Percentiles rank a stretch among this genome's conserved stretches.
These are phyloP conservation scores for Lasioglossum lativentre DNA, from an alignment of 2,888 invertebrate species.

Conservation along the genomic window DNA sequence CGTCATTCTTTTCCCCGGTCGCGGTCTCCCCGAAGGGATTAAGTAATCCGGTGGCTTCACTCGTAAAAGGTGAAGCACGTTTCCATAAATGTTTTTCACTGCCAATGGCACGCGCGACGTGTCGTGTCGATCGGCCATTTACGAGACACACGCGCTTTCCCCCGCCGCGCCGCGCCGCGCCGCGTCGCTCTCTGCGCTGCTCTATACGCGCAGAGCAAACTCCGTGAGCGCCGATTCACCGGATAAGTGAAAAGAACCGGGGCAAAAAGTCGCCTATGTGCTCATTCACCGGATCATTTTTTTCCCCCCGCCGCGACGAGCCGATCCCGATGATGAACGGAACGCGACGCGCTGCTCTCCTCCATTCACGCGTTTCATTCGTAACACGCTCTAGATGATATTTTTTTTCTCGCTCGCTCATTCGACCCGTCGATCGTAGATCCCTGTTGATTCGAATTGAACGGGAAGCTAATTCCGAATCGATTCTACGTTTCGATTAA, in stretches of 20 bases:
- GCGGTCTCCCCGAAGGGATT: slow-evolving; percentile 73
- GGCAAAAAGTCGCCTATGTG: slow-evolving; percentile 22
- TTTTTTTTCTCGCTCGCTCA: neutral
- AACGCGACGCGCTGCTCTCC: neutral
- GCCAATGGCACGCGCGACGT: slow-evolving; percentile 76
- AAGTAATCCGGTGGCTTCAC: slow-evolving; percentile 77
- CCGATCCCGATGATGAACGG: slow-evolving; percentile 8
- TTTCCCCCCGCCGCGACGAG: neutral
- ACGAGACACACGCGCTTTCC: slow-evolving; percentile 56
- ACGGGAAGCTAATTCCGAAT: neutral
- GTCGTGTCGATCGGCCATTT: slow-evolving; percentile 66
- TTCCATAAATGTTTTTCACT: slow-evolving; percentile 81
- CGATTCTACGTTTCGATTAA: neutral
- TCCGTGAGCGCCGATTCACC: slow-evolving; percentile 45
- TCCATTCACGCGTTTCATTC: slow-evolving; percentile 8
- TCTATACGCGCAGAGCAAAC: neutral
- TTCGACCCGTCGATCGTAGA: neutral
- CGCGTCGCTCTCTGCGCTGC: neutral
- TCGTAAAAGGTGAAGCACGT: slow-evolving; percentile 80
- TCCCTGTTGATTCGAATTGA: neutral
- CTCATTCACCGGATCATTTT: slow-evolving; percentile 14
- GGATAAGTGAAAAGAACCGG: slow-evolving; percentile 48
- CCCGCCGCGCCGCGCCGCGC: slow-evolving; percentile 22
- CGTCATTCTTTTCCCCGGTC: slow-evolving; percentile 47
- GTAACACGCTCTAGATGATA: neutral